Evolutionary conservation across 2,113 vertebrate species (phyloP).

Genomic region (Aegithalos caudatus): DNA sequence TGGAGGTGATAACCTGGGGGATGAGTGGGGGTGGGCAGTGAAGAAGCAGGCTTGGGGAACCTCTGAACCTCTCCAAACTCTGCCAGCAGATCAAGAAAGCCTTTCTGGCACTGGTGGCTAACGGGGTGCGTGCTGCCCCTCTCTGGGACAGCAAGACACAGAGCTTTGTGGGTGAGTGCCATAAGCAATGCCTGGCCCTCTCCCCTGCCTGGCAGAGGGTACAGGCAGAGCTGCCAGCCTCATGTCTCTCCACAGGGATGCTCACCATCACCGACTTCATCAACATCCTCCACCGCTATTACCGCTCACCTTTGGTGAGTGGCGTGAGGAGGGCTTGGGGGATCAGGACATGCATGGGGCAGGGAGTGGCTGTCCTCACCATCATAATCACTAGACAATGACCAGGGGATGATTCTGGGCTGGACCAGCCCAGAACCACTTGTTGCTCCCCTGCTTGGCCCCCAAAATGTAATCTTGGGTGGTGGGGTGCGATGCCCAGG

Average conservation of each 20-base stretch:
- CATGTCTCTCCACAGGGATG: slow-evolving; percentile 79
- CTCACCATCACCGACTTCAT: slow-evolving; percentile 99
- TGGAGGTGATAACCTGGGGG: slow-evolving; percentile 75
- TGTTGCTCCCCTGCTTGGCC: neutral
- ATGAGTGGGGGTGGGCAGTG: rapidly evolving
- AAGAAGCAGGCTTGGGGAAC: rapidly evolving
- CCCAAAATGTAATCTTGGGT: neutral
- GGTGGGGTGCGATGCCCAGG: neutral
- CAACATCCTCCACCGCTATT: slow-evolving; percentile 94
- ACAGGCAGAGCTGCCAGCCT: neutral
- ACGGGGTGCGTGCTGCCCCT: slow-evolving; percentile 87
- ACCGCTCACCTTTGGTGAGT: slow-evolving; percentile 92
- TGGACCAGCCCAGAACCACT: rapidly evolving
- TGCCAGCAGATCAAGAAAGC: slow-evolving; percentile 89
- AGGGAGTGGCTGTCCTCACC: neutral
- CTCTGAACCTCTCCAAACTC: neutral
- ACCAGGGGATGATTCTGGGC: neutral
- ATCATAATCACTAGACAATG: neutral
- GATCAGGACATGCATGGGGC: neutral
- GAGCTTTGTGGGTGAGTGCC: slow-evolving; percentile 91
- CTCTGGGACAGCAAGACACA: slow-evolving; percentile 92
- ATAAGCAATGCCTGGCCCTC: neutral
- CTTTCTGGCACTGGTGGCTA: slow-evolving; percentile 90
- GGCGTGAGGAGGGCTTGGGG: rapidly evolving
- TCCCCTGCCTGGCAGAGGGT: neutral